Base-by-base conservation (phyloP, 2,113 vertebrate species). In the Nematolebias whitei region DNA sequence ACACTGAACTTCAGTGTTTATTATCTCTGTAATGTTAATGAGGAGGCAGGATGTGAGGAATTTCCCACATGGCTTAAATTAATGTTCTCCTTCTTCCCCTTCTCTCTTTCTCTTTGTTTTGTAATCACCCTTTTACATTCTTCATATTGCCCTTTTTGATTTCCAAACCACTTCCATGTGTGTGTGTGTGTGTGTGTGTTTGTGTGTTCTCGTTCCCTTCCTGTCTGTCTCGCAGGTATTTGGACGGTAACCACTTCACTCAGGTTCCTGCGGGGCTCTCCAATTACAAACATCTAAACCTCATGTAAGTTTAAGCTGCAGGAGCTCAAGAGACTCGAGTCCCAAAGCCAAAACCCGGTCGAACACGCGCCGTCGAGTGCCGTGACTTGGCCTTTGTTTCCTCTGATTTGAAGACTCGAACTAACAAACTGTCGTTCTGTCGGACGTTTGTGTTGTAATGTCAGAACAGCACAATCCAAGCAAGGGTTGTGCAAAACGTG, bases 221-320 rank as follows among this genome's bases (percentile, higher is more conserved):
- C 19, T 53, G 19, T 71, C 44, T 73, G n/a, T 74, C 62, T 75
- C 59, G 8, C 81, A 99, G 97, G 58, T 99, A 99, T 90, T 92
- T 99, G 90, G 97, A 99, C 91, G 97, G 97, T 82, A 99, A 98
- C 89, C 96, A 96, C 57, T 98, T 99, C 88, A 97, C 94, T 2
- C 93, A 98, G 84, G 94, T 98, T 86, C 96, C 98, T 18, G 94
- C 94, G 90, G 98, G 98, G 74, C 96, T 99, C 83, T 97, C 95
- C 61, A 94, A 96, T 91, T 99, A 95, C 90, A 98, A 96, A 86
- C 95, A 98, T 83, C 92, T 99, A 88, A 96, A 95, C 26, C 95
- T 99, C 58, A 99, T 99, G 98, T 99, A 91, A 94, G 98, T 98
- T 84, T 52, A 44, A n/a, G 32, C 51, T 44, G 23, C 43, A 56